Evolutionary conservation across 1,140 invertebrate species (phyloP), one percentile per base, ranked within the genome.

Genomic region (Tetramorium simillimum): DNA sequence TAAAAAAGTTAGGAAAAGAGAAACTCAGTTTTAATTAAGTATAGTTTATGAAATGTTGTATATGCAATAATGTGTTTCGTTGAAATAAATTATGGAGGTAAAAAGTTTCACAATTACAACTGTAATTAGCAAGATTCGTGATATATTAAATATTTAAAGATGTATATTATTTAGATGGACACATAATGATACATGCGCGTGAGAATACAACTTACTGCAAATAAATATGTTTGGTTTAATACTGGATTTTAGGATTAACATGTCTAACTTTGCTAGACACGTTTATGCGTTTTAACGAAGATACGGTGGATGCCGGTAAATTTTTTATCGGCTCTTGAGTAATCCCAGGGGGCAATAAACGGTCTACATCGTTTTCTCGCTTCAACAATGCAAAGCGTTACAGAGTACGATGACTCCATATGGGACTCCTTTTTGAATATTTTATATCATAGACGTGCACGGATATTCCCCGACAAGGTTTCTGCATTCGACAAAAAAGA

Each of bases 281-380:
- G 12, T 70, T 81, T 56, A 70, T n/a, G 51, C 63, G 14, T 81
- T 81, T 56, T 56, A 70, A 6, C 63, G 49, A 56, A 58, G 77
- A 69, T 81, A 33, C 77, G 21, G 77, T 24, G 77, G 40, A 43
- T 16, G 40, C 14, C n/a, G 43, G 18, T 84, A 46, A 75, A 84
- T 84, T 84, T 73, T 84, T 84, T 60, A 84, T 84, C 69, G 67
- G 24, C 80, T 49, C 53, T 60, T 49, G 69, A 75, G 69, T 62
- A 84, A 84, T 62, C 80, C 69, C 69, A 28, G 40, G 21, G 56
- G 69, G 58, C 69, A 62, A 84, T 84, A 84, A 84, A 60, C 80
- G 80, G 24, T 58, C 51, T 21, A 18, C 69, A 69, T 70, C 78
- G 53, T 75, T 84, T 73, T 84, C 80, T 84, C 80, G 53, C 53